Percentiles rank a stretch among this genome's conserved stretches.
phyloP scores from a whole-genome alignment of 2,888 invertebrate genomes.

The Sphinx pinastri region DNA sequence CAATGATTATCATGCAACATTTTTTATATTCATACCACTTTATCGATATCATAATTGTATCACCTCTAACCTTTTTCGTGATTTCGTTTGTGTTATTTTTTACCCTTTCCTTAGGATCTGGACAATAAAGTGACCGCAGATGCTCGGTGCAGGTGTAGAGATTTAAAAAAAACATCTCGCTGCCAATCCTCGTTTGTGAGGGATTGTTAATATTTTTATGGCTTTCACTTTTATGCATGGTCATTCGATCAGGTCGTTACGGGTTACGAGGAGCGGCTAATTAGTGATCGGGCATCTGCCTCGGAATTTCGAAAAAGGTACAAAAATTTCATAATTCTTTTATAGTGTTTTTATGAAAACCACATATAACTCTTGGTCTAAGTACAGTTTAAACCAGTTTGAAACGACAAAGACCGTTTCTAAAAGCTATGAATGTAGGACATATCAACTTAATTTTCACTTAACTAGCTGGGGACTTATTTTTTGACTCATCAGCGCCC shows the following conservation, averaged over 20 bases:
- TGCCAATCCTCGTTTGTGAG: conserved; percentile 17
- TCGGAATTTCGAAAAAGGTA: neutral
- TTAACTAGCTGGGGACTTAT: too few relatives aligned
- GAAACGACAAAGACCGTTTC: too few relatives aligned
- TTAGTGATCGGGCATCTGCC: conserved; percentile 16
- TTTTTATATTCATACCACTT: too few relatives aligned
- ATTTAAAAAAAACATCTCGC: conserved; percentile 25
- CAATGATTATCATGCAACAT: too few relatives aligned
- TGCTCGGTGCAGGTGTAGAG: conserved; percentile 67
- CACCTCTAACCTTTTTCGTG: too few relatives aligned
- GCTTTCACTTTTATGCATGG: conserved; percentile 20
- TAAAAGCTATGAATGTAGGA: too few relatives aligned
- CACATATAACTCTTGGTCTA: neutral
- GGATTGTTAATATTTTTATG: conserved; percentile 20
- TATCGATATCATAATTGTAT: too few relatives aligned
- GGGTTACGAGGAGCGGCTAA: neutral
- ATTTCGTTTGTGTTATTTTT: conserved; percentile 41
- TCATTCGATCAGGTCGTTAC: conserved; percentile 15
- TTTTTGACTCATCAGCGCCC: too few relatives aligned
- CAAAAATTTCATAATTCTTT: neutral
- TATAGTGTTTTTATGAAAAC: neutral
- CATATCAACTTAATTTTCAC: too few relatives aligned
- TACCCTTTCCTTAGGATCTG: conserved; percentile 56
- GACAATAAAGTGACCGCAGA: conserved; percentile 74
- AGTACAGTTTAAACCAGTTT: too few relatives aligned